These are phyloP conservation scores for Lontra canadensis DNA, from an alignment of 2,113 vertebrate species.

Conservation along the genomic window DNA sequence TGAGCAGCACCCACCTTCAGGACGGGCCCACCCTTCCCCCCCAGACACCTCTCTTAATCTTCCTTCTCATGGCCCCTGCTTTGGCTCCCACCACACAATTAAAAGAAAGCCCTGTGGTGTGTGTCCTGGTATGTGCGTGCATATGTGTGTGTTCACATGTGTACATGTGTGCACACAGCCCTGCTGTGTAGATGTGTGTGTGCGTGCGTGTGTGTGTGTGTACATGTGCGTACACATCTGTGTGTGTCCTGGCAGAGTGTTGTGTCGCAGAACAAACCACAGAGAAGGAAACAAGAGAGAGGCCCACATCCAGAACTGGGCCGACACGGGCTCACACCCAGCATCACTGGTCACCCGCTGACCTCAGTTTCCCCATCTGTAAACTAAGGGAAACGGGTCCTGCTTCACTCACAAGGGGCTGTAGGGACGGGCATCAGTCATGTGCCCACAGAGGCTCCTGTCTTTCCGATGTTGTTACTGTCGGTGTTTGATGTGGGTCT, in stretches of 20 bases:
- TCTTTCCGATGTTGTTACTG: not conserved
- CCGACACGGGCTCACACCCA: not conserved
- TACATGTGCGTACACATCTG: not conserved
- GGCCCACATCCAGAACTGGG: not conserved
- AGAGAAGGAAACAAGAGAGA: not conserved
- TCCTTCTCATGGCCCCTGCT: not conserved
- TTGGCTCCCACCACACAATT: not conserved
- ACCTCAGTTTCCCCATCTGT: not conserved
- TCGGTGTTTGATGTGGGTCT: not conserved
- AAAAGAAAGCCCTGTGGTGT: not conserved
- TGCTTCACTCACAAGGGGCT: too few species aligned
- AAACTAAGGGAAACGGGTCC: not conserved
- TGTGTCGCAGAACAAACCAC: not conserved
- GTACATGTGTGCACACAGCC: too few species aligned
- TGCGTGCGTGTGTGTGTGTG: not conserved
- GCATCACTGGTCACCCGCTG: not conserved
- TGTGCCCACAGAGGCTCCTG: not conserved
- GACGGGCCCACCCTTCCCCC: too few species aligned
- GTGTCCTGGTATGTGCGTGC: not conserved
- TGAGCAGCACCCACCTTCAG: not conserved
- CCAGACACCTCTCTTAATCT: not conserved
- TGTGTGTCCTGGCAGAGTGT: not conserved
- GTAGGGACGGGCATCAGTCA: not conserved
- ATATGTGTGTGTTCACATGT: not conserved
- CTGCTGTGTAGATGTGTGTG: not conserved